phyloP scores from a whole-genome alignment of 2,888 invertebrate genomes.

The Chironomus tentans region DNA sequence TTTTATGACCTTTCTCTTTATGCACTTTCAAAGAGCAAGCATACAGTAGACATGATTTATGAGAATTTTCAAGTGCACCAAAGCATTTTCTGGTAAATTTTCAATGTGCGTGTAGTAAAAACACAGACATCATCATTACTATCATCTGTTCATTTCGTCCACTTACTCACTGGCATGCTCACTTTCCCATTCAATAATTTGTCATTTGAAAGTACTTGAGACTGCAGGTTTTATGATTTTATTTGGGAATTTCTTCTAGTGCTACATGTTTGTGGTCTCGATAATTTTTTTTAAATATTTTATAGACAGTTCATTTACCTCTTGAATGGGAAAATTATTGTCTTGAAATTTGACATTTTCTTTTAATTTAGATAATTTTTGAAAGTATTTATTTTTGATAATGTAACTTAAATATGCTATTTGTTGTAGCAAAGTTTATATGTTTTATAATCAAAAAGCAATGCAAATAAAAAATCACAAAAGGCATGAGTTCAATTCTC shows the following conservation, averaged over 20 bases:
- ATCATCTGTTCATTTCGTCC: neutral
- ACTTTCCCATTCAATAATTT: constrained; percentile 17
- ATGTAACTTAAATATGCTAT: no score
- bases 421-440: no score
- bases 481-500: no score
- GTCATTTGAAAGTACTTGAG: constrained; percentile 19
- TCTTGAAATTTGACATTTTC: no score
- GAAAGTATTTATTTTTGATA: no score
- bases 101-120: no score
- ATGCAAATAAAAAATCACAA: no score
- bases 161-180: neutral
- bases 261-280: neutral
- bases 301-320: neutral
- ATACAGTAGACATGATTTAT: constrained; percentile 4
- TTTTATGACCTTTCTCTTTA: constrained; percentile 17
- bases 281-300: no score
- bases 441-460: no score
- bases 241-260: neutral
- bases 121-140: neutral
- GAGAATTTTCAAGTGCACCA: constrained; percentile 13
- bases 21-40: constrained; percentile 1
- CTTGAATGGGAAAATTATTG: neutral
- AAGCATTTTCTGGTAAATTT: neutral
- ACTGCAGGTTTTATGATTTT: neutral
- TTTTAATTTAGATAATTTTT: no score